Percentiles rank a stretch among this genome's conserved stretches.
Conservation (phyloP, 2,888 invertebrate species). For the Liopterus haemorrhoidalis region DNA sequence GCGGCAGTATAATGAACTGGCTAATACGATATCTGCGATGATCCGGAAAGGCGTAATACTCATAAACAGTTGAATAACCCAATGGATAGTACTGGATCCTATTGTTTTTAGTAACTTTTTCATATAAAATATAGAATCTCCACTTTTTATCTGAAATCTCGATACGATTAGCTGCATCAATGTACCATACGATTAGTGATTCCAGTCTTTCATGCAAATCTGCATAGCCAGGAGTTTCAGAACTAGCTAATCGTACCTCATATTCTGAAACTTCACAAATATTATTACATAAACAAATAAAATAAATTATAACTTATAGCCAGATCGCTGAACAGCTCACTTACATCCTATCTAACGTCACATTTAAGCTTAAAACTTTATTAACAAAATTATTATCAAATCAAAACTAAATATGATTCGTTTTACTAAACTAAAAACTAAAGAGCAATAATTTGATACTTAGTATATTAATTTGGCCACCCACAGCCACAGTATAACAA, state of each 20-base stretch:
- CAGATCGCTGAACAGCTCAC: too few species aligned
- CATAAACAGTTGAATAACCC: constrained; percentile 88
- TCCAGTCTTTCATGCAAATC: constrained; percentile 79
- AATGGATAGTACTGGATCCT: constrained; percentile 63
- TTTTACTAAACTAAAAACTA: too few species aligned
- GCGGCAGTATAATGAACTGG: constrained; percentile 89
- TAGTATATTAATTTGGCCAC: too few species aligned
- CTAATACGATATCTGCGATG: constrained; percentile 84
- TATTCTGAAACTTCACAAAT: constrained; percentile 6
- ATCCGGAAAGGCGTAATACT: constrained; percentile 89
- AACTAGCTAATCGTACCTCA: constrained; percentile 52
- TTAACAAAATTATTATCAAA: too few species aligned
- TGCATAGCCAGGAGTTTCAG: constrained; percentile 64
- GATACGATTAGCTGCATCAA: constrained; percentile 93
- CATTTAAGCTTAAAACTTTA: too few species aligned
- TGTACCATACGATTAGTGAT: constrained; percentile 89
- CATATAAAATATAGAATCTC: constrained; percentile 79
- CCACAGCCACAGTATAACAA: too few species aligned
- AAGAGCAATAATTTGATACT: too few species aligned
- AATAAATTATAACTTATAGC: not conserved
- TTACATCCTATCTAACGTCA: too few species aligned
- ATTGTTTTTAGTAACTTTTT: constrained; percentile 28
- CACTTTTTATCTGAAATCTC: constrained; percentile 89
- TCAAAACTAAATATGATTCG: too few species aligned
- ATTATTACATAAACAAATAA: constrained; percentile 1